A percentile compares a stretch with the other conserved stretches of the same genome.
phyloP scores from a whole-genome alignment of 2,797 vertebrate genomes.

The Menidia menidia region DNA sequence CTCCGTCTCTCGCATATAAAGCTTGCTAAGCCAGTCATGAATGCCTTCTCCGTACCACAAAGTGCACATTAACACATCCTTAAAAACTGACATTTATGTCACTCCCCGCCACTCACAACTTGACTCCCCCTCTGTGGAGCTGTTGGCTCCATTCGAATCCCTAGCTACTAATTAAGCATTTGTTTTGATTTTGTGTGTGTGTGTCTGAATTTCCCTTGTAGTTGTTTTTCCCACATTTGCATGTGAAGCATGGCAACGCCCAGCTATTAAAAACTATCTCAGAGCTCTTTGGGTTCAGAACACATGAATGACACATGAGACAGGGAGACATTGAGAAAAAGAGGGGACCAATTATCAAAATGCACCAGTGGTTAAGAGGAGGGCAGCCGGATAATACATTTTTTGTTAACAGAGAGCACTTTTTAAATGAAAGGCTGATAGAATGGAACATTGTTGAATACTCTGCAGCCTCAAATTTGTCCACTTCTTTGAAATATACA shows the following conservation, averaged over 20 bases:
- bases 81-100: constrained; percentile 66
- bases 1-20: constrained; percentile 21
- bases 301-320: constrained; percentile 59
- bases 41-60: constrained; percentile 54
- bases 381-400: constrained; percentile 26
- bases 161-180: constrained; percentile 78
- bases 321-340: constrained; percentile 4
- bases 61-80: constrained; percentile 72
- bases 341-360: constrained; percentile 40
- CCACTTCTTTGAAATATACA: not conserved
- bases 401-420: constrained; percentile 14
- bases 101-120: constrained; percentile 21
- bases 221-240: constrained; percentile 69
- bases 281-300: constrained; percentile 30
- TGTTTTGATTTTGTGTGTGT: constrained; percentile 66
- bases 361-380: constrained; percentile 36
- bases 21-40: constrained; percentile 38
- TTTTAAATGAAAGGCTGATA: constrained; percentile 10
- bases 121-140: constrained; percentile 51
- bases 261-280: constrained; percentile 62
- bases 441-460: constrained; percentile 14
- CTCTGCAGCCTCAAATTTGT: not conserved
- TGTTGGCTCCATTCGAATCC: constrained; percentile 64
- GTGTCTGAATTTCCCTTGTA: constrained; percentile 49
- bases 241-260: constrained; percentile 65